phyloP scores from a whole-genome alignment of 2,888 invertebrate species.

The Anaspis maculata region DNA sequence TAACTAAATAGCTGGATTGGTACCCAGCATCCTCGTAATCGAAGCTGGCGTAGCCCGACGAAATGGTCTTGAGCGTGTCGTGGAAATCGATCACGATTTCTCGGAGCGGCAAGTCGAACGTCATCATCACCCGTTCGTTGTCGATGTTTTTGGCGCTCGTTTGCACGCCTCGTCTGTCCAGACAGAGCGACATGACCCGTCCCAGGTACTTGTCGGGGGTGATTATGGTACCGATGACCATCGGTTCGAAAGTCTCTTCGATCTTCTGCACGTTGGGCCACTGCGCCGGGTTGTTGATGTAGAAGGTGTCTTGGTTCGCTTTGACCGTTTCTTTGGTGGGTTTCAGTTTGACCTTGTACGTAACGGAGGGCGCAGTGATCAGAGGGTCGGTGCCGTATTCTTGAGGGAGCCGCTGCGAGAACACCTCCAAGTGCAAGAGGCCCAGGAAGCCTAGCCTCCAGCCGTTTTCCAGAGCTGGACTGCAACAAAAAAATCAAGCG shows the following conservation, averaged over 20 bases:
- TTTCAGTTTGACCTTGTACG: slow-evolving; percentile 69
- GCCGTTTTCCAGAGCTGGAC: slow-evolving; percentile 80
- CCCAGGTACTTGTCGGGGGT: slow-evolving; percentile 71
- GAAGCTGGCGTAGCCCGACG: slow-evolving; percentile 93
- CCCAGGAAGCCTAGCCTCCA: slow-evolving; percentile 86
- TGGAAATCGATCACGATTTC: slow-evolving; percentile 95
- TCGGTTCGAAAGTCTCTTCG: slow-evolving; percentile 74
- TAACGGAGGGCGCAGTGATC: slow-evolving; percentile 78
- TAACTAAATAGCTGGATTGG: slow-evolving; percentile 65
- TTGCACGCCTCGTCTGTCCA: slow-evolving; percentile 66
- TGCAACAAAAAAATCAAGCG: no score
- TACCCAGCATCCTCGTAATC: slow-evolving; percentile 88
- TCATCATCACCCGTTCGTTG: slow-evolving; percentile 70
- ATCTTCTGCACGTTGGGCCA: slow-evolving; percentile 62
- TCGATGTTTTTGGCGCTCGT: slow-evolving; percentile 71
- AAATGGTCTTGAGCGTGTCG: slow-evolving; percentile 78
- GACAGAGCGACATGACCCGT: slow-evolving; percentile 60
- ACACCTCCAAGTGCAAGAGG: slow-evolving; percentile 80
- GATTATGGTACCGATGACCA: slow-evolving; percentile 81
- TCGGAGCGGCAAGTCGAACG: slow-evolving; percentile 77
- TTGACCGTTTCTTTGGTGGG: slow-evolving; percentile 65
- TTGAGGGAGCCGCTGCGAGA: slow-evolving; percentile 75
- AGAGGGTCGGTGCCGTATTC: slow-evolving; percentile 77
- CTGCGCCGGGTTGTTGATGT: slow-evolving; percentile 67
- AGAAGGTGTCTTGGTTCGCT: slow-evolving; percentile 49